These are phyloP conservation scores for Anolis sagrei DNA, from an alignment of 2,113 vertebrate genomes.

Conservation along the genomic window DNA sequence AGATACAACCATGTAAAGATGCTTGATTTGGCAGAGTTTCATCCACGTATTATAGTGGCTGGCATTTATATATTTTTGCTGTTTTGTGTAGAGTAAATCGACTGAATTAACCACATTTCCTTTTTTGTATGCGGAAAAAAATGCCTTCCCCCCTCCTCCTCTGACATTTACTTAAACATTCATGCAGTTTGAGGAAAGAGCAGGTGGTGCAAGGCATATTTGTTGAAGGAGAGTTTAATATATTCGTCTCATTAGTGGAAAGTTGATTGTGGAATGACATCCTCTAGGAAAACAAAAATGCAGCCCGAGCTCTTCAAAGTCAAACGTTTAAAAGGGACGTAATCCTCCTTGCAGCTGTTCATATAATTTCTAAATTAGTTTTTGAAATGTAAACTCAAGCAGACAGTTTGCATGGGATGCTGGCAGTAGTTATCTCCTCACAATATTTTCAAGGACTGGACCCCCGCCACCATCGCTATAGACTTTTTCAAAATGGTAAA, in stretches of 20 bases:
- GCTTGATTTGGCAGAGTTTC: slow-evolving; percentile 2
- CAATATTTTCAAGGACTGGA: neutral
- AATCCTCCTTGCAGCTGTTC: slow-evolving; percentile 31
- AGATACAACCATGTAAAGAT: slow-evolving; percentile 17
- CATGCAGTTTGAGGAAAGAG: slow-evolving; percentile 7
- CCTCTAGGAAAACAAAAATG: slow-evolving; percentile 23
- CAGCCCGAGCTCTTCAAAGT: neutral
- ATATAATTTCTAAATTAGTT: slow-evolving; percentile 39
- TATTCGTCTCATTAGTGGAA: slow-evolving; percentile 23
- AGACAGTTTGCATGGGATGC: slow-evolving; percentile 18
- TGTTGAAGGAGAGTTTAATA: slow-evolving; percentile 43
- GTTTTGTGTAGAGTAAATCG: slow-evolving; percentile 40
- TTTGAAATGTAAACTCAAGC: slow-evolving; percentile 30
- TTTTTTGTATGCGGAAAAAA: slow-evolving; percentile 5
- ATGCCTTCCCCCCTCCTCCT: slow-evolving; percentile 5
- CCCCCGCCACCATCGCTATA: neutral
- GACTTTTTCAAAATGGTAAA: slow-evolving; percentile 2
- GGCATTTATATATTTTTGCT: slow-evolving; percentile 48
- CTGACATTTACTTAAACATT: slow-evolving; percentile 41
- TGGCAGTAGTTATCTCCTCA: slow-evolving; percentile 2
- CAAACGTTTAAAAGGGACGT: neutral
- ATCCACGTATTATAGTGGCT: neutral
- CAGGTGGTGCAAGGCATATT: slow-evolving; percentile 39
- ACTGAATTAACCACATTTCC: slow-evolving; percentile 20
- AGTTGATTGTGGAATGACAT: slow-evolving; percentile 22